phyloP scores from a whole-genome alignment of 2,888 invertebrate genomes.

The Rhingia campestris region DNA sequence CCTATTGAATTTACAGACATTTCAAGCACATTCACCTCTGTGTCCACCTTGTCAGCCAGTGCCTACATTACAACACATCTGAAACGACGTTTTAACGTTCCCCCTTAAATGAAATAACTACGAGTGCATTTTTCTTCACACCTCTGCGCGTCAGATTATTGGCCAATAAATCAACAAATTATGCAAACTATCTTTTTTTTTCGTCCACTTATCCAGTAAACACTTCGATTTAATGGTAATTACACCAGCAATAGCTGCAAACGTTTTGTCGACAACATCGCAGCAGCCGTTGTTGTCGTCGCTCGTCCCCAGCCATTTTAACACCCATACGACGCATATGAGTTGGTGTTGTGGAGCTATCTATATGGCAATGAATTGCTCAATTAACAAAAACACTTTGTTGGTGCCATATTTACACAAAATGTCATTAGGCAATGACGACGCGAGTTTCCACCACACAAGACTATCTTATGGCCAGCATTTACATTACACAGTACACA shows the following conservation, averaged over 20 bases:
- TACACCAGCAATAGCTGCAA: slow-evolving; percentile 32
- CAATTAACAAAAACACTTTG: slow-evolving; percentile 73
- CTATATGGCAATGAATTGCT: slow-evolving; percentile 60
- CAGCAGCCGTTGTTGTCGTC: slow-evolving; percentile 6
- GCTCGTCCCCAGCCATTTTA: background rate
- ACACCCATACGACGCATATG: background rate
- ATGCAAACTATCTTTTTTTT: slow-evolving; percentile 56
- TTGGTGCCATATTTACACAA: slow-evolving; percentile 62
- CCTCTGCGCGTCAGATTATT: slow-evolving; percentile 31
- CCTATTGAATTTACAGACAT: too few relatives aligned
- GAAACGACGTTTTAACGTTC: background rate
- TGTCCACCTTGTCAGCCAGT: background rate
- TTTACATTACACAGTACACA: slow-evolving; percentile 33
- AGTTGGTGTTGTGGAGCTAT: slow-evolving; percentile 22
- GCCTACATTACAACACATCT: background rate
- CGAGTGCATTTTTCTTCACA: slow-evolving; percentile 18
- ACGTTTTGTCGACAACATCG: slow-evolving; percentile 20
- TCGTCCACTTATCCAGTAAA: slow-evolving; percentile 58
- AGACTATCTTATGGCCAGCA: background rate
- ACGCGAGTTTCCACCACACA: slow-evolving; percentile 9
- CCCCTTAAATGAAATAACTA: background rate
- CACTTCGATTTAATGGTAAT: slow-evolving; percentile 64
- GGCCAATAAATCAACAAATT: slow-evolving; percentile 52
- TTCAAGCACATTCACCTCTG: too few relatives aligned
- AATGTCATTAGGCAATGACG: slow-evolving; percentile 59